Conservation (phyloP, 2,888 invertebrate genomes). For the Cistogaster globosa region DNA sequence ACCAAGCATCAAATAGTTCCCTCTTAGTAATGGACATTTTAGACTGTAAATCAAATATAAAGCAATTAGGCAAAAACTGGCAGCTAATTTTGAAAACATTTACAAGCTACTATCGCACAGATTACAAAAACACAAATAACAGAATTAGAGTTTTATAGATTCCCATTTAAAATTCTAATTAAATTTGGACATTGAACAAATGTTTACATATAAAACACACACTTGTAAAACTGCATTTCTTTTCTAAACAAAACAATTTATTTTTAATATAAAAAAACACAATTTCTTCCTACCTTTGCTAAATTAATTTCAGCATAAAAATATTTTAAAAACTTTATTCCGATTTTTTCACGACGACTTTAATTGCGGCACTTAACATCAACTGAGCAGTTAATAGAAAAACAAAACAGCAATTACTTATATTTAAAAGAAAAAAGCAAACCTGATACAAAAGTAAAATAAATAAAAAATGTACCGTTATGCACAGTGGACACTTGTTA, state of each 20-base stretch:
- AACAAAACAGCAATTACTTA: too few relatives aligned
- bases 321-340: too few relatives aligned
- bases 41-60: not conserved
- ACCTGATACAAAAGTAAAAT: slow-evolving; percentile 26
- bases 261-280: not conserved
- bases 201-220: slow-evolving; percentile 34
- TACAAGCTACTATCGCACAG: not conserved
- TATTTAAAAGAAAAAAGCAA: slow-evolving; percentile 9
- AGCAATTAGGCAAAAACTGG: not conserved
- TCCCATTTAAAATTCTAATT: slow-evolving; percentile 38
- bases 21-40: too few relatives aligned
- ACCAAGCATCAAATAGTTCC: not conserved
- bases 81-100: slow-evolving; percentile 33
- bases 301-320: not conserved
- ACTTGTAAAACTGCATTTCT: not conserved
- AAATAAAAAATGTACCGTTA: slow-evolving; percentile 31
- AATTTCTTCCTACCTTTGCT: not conserved
- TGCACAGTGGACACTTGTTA: slow-evolving; percentile 31
- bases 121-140: slow-evolving; percentile 4
- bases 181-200: slow-evolving; percentile 38
- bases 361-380: too few relatives aligned
- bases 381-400: too few relatives aligned
- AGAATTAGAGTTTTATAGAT: slow-evolving; percentile 34
- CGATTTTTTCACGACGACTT: too few relatives aligned
- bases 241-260: too few relatives aligned